Conservation (phyloP, 1,140 invertebrate species). For the Lamellibrachia luymesi region DNA sequence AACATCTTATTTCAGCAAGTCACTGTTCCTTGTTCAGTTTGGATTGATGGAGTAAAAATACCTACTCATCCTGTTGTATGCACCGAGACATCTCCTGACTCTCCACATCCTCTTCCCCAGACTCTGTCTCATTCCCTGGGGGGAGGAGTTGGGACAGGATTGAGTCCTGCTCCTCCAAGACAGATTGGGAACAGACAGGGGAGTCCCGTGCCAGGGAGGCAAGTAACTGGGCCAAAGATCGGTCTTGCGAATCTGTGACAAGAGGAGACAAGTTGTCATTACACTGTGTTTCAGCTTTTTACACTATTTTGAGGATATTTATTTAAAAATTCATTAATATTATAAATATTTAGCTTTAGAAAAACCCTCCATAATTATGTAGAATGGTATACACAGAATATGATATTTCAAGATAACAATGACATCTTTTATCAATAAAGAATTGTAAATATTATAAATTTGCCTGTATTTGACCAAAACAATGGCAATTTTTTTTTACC, state of each 20-base stretch:
- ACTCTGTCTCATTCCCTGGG: neutral
- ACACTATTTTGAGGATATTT: neutral
- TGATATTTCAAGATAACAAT: neutral
- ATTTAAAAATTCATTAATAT: neutral
- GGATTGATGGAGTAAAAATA: neutral
- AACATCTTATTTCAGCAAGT: too few relatives aligned
- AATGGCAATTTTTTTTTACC: neutral
- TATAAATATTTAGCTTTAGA: neutral
- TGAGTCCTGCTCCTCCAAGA: slow-evolving; percentile 47
- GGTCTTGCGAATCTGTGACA: slow-evolving; percentile 26
- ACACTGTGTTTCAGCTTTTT: neutral
- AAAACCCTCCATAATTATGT: neutral
- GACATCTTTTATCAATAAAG: neutral
- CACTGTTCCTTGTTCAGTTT: too few relatives aligned
- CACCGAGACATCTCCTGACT: slow-evolving; percentile 21
- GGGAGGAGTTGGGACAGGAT: slow-evolving; percentile 32
- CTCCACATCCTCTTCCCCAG: slow-evolving; percentile 15
- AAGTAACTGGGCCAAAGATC: slow-evolving; percentile 62
- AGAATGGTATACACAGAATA: neutral
- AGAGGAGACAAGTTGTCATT: neutral
- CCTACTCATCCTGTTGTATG: neutral
- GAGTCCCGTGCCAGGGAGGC: slow-evolving; percentile 47
- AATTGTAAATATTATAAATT: neutral
- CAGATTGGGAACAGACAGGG: slow-evolving; percentile 34
- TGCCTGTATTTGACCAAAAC: neutral